Conservation (phyloP, 2,797 vertebrate genomes). For the Valencia hispanica region DNA sequence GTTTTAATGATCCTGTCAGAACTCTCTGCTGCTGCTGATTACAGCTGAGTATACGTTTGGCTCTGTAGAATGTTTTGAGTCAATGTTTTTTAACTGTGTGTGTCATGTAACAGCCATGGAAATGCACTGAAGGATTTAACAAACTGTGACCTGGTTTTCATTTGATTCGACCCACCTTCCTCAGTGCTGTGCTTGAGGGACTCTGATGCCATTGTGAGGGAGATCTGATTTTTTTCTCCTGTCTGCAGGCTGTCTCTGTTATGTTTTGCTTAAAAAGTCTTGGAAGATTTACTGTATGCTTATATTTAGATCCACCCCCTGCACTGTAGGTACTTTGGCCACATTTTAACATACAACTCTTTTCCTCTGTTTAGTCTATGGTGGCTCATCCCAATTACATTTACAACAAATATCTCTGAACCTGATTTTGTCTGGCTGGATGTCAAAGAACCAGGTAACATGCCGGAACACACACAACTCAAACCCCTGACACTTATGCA, state of each 20-base stretch:
- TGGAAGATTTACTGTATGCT: no score
- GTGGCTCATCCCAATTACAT: conserved; percentile 11
- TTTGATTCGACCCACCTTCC: background rate
- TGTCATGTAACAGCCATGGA: background rate
- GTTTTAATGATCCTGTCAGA: conserved; percentile 5
- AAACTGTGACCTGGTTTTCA: conserved; percentile 1
- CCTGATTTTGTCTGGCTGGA: background rate
- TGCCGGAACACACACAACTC: background rate
- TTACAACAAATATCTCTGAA: background rate
- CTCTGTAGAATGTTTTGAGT: conserved; percentile 7
- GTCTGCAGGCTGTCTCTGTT: background rate
- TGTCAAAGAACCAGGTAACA: background rate
- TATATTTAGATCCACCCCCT: background rate
- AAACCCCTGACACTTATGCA: background rate
- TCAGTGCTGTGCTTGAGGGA: background rate
- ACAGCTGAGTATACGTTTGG: conserved; percentile 4
- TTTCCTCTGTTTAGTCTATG: background rate
- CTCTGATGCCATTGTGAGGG: background rate
- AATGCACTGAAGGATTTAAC: background rate
- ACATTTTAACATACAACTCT: background rate
- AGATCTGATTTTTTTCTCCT: background rate
- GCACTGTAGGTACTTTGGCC: background rate
- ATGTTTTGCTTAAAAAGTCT: background rate
- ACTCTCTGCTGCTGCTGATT: conserved; percentile 11
- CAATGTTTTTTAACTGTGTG: conserved; percentile 7